phyloP scores from a whole-genome alignment of 2,888 invertebrate species.

The Sminthurides aquaticus region DNA sequence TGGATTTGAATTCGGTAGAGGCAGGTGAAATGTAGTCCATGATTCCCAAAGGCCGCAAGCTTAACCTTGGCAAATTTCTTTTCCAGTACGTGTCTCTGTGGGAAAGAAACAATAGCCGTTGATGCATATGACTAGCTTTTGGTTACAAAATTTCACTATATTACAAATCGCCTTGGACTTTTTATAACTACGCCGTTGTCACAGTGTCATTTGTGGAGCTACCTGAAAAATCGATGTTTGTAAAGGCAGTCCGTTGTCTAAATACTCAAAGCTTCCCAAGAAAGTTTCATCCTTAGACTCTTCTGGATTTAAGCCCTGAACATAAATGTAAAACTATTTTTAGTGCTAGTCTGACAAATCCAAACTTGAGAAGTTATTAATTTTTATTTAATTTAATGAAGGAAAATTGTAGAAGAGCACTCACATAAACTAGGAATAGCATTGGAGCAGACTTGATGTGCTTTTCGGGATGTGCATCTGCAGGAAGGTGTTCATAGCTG shows the following conservation, averaged over 20 bases:
- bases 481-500: slow-evolving; percentile 13
- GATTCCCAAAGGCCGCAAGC: slow-evolving; percentile 4
- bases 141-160: too few species aligned
- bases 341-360: neutral
- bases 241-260: slow-evolving; percentile 10
- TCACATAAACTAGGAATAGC: slow-evolving; percentile 8
- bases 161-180: too few species aligned
- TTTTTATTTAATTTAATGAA: too few species aligned
- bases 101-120: neutral
- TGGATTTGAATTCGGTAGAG: slow-evolving; percentile 18
- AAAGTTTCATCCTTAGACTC: neutral
- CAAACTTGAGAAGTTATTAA: too few species aligned
- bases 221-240: slow-evolving; percentile 15
- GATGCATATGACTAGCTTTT: neutral
- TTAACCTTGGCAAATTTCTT: slow-evolving; percentile 8
- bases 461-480: slow-evolving; percentile 16
- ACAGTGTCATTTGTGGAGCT: too few species aligned
- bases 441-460: slow-evolving; percentile 19
- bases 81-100: slow-evolving; percentile 1
- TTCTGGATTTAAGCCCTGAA: slow-evolving; percentile 10
- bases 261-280: slow-evolving; percentile 15
- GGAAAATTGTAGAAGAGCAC: too few species aligned
- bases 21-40: slow-evolving; percentile 19
- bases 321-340: neutral
- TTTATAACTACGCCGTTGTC: too few species aligned